These are phyloP conservation scores for Drosophila nigrodunni DNA, from an alignment of 1,140 invertebrate species.

Conservation along the genomic window DNA sequence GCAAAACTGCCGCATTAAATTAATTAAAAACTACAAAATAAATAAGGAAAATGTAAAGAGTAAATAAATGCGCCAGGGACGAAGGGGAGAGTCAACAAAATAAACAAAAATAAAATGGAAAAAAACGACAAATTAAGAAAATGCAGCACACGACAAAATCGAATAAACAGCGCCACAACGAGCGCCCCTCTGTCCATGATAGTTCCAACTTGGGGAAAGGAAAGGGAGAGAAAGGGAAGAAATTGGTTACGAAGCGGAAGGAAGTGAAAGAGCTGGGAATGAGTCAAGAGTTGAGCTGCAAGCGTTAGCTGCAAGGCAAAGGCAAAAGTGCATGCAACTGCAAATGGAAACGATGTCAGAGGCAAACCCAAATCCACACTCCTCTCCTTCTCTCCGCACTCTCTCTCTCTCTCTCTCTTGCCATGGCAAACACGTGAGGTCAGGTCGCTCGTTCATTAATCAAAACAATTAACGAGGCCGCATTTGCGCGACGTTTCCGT, in stretches of 20 bases:
- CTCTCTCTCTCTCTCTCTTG: background rate
- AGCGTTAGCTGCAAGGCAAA: constrained; percentile 29
- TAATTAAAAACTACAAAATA: constrained; percentile 81
- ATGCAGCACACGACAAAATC: constrained; percentile 79
- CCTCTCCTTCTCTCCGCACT: background rate
- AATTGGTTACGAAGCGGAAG: background rate
- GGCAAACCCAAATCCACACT: constrained; percentile 1
- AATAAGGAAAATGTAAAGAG: constrained; percentile 59
- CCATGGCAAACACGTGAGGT: constrained; percentile 65
- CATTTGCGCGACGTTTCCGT: constrained; percentile 78
- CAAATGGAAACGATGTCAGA: constrained; percentile 64
- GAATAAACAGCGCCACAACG: constrained; percentile 67
- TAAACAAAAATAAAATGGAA: too few species aligned
- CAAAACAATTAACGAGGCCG: constrained; percentile 82
- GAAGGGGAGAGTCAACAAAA: constrained; percentile 37
- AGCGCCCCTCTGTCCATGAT: background rate
- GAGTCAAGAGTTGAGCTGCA: constrained; percentile 11
- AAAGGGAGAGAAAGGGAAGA: constrained; percentile 10
- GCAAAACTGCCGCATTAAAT: constrained; percentile 79
- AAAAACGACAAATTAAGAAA: constrained; percentile 70
- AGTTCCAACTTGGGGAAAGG: background rate
- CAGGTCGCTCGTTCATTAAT: constrained; percentile 76
- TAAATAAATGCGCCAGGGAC: constrained; percentile 59
- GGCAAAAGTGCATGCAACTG: constrained; percentile 69
- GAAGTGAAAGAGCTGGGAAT: background rate